Evolutionary conservation across 1,140 invertebrate genomes (phyloP).

Genomic region (Vanessa tameamea): DNA sequence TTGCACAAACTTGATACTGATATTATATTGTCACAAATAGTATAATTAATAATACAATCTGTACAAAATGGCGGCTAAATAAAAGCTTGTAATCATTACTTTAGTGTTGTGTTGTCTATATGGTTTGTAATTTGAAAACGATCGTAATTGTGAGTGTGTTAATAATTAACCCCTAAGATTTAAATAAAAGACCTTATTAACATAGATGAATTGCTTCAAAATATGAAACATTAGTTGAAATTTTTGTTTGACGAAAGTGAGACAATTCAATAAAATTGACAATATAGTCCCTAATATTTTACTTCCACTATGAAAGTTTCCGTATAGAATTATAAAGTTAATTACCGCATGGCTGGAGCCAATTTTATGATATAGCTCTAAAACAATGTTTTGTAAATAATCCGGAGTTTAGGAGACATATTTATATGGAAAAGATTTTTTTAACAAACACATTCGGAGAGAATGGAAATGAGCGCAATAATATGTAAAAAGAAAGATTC

Average conservation of each 20-base stretch:
- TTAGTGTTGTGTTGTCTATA: too few species aligned
- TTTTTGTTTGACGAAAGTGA: neutral
- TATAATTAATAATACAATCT: too few species aligned
- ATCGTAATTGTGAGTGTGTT: neutral
- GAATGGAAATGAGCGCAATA: neutral
- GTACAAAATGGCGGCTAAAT: too few species aligned
- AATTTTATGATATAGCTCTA: constrained; percentile 54
- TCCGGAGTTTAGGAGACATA: constrained; percentile 57
- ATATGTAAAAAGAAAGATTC: neutral
- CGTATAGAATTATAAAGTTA: neutral
- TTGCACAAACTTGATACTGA: too few species aligned
- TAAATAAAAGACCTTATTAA: neutral
- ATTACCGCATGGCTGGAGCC: constrained; percentile 18
- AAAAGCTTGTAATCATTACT: too few species aligned
- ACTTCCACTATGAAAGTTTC: neutral
- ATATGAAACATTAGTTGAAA: neutral
- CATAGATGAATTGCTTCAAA: neutral
- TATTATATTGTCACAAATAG: too few species aligned
- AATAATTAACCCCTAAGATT: neutral
- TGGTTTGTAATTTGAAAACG: too few species aligned
- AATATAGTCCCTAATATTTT: neutral
- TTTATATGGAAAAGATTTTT: constrained; percentile 4
- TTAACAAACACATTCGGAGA: neutral
- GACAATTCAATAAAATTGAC: neutral
- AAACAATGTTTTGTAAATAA: constrained; percentile 47